These are phyloP conservation scores for Passer domesticus DNA, from an alignment of 2,113 vertebrate genomes.

Conservation along the genomic window DNA sequence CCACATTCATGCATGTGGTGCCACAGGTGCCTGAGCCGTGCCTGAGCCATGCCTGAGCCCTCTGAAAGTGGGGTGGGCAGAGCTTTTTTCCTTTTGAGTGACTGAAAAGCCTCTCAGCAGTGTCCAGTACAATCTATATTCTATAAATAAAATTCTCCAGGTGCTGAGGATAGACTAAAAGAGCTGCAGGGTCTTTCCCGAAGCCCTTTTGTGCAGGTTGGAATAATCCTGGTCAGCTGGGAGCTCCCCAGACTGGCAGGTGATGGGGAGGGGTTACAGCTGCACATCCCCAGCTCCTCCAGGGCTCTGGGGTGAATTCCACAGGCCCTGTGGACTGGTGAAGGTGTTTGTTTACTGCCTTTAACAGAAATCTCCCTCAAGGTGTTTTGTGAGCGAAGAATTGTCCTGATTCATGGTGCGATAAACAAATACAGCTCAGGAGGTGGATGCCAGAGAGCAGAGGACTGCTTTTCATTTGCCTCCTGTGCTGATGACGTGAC, in stretches of 20 bases:
- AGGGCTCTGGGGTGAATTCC: not conserved
- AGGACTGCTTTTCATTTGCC: not conserved
- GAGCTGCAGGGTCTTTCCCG: not conserved
- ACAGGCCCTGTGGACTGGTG: not conserved
- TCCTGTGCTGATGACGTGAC: not conserved
- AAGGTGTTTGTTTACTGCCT: fast-evolving
- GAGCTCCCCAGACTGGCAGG: not conserved
- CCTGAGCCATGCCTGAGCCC: not conserved
- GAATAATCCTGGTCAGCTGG: not conserved
- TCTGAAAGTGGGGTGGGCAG: not conserved
- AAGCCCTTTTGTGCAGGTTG: not conserved
- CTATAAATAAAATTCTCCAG: not conserved
- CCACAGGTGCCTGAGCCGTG: fast-evolving
- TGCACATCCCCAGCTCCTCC: not conserved
- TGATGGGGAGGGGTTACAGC: not conserved
- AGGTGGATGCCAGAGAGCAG: not conserved
- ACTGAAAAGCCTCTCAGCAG: fast-evolving
- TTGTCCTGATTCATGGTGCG: not conserved
- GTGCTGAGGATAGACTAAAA: not conserved
- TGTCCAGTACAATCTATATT: not conserved
- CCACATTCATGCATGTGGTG: not conserved
- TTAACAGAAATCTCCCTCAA: not conserved
- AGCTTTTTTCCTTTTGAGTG: not conserved
- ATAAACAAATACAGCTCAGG: not conserved
- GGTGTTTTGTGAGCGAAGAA: not conserved